These are phyloP conservation scores for Pomacea canaliculata DNA, from an alignment of 2,888 invertebrate species.

Conservation along the genomic window DNA sequence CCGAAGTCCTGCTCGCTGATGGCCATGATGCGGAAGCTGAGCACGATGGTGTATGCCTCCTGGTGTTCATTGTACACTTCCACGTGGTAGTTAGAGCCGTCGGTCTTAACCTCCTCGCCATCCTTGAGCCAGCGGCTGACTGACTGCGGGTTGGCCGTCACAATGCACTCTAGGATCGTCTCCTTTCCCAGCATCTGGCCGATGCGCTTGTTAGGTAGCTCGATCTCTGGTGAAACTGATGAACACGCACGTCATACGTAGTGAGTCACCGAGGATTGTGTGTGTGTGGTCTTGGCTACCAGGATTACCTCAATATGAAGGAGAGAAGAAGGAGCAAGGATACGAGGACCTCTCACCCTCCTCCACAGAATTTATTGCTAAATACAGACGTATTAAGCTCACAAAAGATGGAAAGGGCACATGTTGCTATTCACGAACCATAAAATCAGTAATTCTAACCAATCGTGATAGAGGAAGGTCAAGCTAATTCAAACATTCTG, in stretches of 20 bases:
- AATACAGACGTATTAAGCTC: no score
- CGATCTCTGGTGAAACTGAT: conserved; percentile 58
- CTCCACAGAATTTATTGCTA: no score
- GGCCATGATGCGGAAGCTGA: conserved; percentile 40
- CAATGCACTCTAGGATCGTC: conserved; percentile 60
- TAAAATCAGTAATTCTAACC: no score
- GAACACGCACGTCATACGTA: background rate
- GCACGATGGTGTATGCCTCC: conserved; percentile 32
- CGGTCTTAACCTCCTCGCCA: conserved; percentile 40
- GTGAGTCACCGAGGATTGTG: background rate
- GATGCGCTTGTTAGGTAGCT: conserved; percentile 47
- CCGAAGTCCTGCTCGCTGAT: conserved; percentile 45
- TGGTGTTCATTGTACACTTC: conserved; percentile 44
- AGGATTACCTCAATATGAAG: no score
- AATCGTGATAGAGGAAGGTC: no score
- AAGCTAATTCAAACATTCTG: no score
- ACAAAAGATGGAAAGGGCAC: no score
- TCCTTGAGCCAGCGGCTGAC: conserved; percentile 52
- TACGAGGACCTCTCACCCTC: no score
- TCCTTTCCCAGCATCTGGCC: conserved; percentile 56
- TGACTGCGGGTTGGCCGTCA: conserved; percentile 53
- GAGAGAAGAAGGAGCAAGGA: no score
- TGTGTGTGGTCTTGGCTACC: background rate
- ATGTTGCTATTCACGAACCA: no score
- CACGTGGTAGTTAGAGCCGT: conserved; percentile 36